Evolutionary conservation across 2,797 vertebrate genomes (phyloP).

Genomic region (Sebastes dallii): DNA sequence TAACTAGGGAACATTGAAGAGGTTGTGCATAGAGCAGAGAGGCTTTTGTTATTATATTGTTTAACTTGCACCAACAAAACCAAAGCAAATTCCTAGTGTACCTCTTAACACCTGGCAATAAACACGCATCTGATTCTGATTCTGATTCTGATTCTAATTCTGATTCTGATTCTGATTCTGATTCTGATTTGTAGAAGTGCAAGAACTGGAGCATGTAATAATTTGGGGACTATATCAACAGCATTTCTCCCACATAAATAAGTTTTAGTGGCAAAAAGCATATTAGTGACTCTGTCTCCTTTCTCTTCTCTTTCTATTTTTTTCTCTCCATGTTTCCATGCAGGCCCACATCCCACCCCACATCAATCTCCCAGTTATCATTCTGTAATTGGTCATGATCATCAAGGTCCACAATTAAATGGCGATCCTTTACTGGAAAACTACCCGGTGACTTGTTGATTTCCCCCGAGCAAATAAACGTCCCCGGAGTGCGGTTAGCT

Average conservation of each 20-base stretch:
- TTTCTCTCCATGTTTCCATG: background rate
- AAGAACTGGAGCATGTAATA: background rate
- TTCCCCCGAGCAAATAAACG: conserved; percentile 95
- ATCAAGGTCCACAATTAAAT: conserved; percentile 81
- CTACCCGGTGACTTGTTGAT: conserved; percentile 94
- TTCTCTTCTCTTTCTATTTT: background rate
- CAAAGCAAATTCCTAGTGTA: too few species aligned
- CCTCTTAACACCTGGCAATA: too few species aligned
- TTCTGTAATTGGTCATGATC: conserved; percentile 81
- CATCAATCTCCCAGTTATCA: conserved; percentile 80
- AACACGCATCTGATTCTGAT: too few species aligned
- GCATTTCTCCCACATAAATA: background rate
- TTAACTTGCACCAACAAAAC: too few species aligned
- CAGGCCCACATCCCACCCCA: conserved; percentile 28
- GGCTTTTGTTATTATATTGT: too few species aligned
- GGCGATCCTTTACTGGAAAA: conserved; percentile 81
- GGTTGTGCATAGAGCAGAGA: too few species aligned
- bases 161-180: too few species aligned
- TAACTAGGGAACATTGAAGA: too few species aligned
- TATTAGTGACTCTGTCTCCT: background rate
- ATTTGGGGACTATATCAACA: background rate
- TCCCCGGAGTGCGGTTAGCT: conserved; percentile 86
- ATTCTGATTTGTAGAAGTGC: background rate
- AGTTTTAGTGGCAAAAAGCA: background rate
- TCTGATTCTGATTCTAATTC: accelerated